Evolutionary conservation across 2,797 vertebrate species (phyloP).

Genomic region (Brotogeris chrysoptera): DNA sequence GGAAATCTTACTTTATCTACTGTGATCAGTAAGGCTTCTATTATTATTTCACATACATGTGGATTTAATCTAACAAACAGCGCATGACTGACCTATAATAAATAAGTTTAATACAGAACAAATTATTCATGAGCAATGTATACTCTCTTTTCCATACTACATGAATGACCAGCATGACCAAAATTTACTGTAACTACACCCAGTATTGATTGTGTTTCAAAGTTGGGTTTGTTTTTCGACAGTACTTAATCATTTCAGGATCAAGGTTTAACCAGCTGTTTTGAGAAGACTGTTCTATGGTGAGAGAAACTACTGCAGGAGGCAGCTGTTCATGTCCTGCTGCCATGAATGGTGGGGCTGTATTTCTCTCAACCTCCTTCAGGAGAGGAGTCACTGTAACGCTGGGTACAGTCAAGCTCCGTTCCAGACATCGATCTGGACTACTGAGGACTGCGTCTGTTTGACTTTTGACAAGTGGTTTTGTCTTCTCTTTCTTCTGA

Average conservation of each 20-base stretch:
- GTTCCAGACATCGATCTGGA: constrained; percentile 68
- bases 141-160: not conserved
- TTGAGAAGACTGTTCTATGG: constrained; percentile 64
- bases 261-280: constrained; percentile 79
- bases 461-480: constrained; percentile 46
- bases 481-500: constrained; percentile 77
- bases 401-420: constrained; percentile 76
- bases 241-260: constrained; percentile 78
- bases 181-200: constrained; percentile 77
- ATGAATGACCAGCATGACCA: not conserved
- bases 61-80: not conserved
- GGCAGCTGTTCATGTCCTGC: constrained; percentile 37
- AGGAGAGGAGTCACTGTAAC: constrained; percentile 87
- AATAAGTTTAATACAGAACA: not conserved
- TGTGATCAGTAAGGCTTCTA: not conserved
- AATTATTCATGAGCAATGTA: not conserved
- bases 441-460: not conserved
- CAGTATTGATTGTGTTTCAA: constrained; percentile 88
- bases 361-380: constrained; percentile 59
- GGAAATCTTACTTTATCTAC: not conserved
- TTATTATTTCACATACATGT: not conserved
- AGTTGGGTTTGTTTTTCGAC: constrained; percentile 79
- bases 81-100: not conserved
- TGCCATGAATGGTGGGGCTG: constrained; percentile 59
- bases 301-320: constrained; percentile 6